phyloP scores from a whole-genome alignment of 2,797 vertebrate species.

The Orestias chungarensis region DNA sequence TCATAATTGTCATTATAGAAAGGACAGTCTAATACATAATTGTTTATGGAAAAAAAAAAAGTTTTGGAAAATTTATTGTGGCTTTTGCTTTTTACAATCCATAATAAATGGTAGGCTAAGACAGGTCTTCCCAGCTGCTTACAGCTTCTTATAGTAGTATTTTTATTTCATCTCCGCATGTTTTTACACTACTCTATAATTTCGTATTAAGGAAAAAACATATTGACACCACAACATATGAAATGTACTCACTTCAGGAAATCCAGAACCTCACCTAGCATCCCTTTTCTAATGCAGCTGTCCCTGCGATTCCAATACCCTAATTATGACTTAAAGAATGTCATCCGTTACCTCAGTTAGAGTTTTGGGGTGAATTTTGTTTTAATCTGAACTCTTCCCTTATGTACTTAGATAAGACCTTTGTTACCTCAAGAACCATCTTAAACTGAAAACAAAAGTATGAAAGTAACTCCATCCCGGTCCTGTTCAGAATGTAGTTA shows the following conservation, averaged over 20 bases:
- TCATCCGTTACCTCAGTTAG: conserved; percentile 62
- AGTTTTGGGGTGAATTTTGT: conserved; percentile 46
- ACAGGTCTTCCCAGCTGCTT: conserved; percentile 87
- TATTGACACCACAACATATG: conserved; percentile 55
- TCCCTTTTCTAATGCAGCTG: conserved; percentile 12
- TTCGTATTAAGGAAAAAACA: conserved; percentile 31
- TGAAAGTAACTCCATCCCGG: conserved; percentile 55
- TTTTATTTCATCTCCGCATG: conserved; percentile 58
- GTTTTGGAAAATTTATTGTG: conserved; percentile 75
- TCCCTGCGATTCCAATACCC: conserved; percentile 30
- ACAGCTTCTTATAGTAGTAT: conserved; percentile 75
- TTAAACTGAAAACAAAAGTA: conserved; percentile 43
- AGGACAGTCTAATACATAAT: conserved; percentile 30
- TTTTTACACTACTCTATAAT: conserved; percentile 41
- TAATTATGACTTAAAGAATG: conserved; percentile 72
- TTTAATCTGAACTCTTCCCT: conserved; percentile 55
- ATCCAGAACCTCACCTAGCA: conserved; percentile 59
- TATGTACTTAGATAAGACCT: conserved; percentile 32
- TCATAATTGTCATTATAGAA: conserved; percentile 17
- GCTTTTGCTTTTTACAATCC: conserved; percentile 85
- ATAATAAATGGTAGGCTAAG: conserved; percentile 77
- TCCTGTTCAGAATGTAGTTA: conserved; percentile 71
- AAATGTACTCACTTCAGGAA: conserved; percentile 65
- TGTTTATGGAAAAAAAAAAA: conserved; percentile 38
- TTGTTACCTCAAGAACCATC: conserved; percentile 45